Evolutionary conservation across 2,888 invertebrate species (phyloP).

Genomic region (Pycnomerus fuliginosus): DNA sequence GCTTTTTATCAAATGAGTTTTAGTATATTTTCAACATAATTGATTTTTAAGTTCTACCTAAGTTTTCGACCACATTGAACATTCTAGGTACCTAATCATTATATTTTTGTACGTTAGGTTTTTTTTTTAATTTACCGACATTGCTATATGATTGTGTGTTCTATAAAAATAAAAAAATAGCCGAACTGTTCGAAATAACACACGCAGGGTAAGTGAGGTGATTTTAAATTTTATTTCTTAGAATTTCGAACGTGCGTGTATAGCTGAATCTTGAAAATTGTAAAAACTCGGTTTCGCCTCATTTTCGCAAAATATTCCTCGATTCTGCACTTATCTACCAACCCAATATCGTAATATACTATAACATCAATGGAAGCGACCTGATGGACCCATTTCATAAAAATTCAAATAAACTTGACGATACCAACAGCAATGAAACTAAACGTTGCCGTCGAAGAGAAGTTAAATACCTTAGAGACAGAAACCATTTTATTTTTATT

Average conservation of each 20-base stretch:
- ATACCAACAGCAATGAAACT: background rate
- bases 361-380: too few species aligned
- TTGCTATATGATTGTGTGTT: too few species aligned
- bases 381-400: too few species aligned
- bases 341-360: too few species aligned
- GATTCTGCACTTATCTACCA: too few species aligned
- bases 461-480: slow-evolving; percentile 21
- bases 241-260: background rate
- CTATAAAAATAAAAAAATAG: too few species aligned
- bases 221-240: background rate
- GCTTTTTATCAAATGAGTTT: background rate
- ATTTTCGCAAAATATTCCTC: too few species aligned
- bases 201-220: too few species aligned
- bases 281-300: background rate
- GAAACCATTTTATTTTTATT: slow-evolving; percentile 22
- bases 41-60: background rate
- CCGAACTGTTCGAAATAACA: too few species aligned
- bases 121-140: background rate
- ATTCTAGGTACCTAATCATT: background rate
- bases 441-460: slow-evolving; percentile 5
- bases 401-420: background rate
- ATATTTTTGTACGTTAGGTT: background rate
- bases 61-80: background rate
- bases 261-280: background rate
- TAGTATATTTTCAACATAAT: background rate